phyloP scores from a whole-genome alignment of 1,140 invertebrate genomes.

The Tetramorium alpestre region DNA sequence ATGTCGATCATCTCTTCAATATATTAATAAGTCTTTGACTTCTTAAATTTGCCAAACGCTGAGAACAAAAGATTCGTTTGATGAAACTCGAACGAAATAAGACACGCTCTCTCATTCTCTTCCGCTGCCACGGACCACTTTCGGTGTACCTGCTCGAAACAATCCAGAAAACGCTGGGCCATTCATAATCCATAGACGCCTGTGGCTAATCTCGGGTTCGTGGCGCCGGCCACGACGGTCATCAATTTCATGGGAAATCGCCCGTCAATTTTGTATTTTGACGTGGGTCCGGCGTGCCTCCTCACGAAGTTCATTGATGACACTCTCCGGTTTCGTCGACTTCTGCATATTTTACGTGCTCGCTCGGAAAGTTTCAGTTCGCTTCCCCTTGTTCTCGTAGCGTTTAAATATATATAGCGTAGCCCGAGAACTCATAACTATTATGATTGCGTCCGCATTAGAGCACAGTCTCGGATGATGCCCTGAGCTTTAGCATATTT shows the following conservation, averaged over 20 bases:
- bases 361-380: constrained; percentile 9
- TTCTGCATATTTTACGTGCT: constrained; percentile 49
- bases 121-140: constrained; percentile 8
- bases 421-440: neutral
- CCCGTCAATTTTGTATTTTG: constrained; percentile 83
- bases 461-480: neutral
- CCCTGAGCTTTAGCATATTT: neutral
- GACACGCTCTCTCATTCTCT: neutral
- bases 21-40: neutral
- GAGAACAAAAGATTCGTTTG: neutral
- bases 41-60: neutral
- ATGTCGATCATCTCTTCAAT: neutral
- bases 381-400: neutral
- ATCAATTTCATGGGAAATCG: constrained; percentile 85
- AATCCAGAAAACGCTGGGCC: constrained; percentile 75
- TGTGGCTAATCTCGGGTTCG: constrained; percentile 74
- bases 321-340: constrained; percentile 43
- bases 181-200: constrained; percentile 81
- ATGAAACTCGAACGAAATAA: neutral
- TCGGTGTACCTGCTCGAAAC: constrained; percentile 66
- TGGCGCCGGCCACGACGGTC: constrained; percentile 80
- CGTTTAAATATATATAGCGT: neutral
- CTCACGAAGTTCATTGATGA: constrained; percentile 63
- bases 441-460: neutral
- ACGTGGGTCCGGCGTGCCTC: constrained; percentile 72